These are phyloP conservation scores for Hydrophis major DNA, from an alignment of 2,797 vertebrate genomes.

Conservation along the genomic window DNA sequence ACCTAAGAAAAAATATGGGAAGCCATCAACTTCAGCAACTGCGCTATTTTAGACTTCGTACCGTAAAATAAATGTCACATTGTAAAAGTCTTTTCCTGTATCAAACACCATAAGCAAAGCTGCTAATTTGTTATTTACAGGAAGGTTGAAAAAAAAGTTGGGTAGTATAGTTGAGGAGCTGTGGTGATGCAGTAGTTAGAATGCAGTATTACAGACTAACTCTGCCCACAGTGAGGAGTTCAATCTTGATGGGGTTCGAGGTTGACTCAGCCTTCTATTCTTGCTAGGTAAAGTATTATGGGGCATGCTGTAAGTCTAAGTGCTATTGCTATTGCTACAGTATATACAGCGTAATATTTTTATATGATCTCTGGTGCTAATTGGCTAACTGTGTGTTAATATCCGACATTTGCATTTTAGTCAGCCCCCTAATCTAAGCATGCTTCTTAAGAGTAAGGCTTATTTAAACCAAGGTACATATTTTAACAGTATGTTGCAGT, in stretches of 20 bases:
- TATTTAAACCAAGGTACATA: background rate
- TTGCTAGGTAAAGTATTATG: background rate
- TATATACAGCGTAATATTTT: background rate
- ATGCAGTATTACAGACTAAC: background rate
- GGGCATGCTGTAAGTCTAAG: background rate
- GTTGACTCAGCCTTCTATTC: background rate
- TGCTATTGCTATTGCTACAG: background rate
- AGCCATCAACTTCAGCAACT: background rate
- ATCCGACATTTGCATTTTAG: slow-evolving; percentile 44
- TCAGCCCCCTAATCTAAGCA: slow-evolving; percentile 32
- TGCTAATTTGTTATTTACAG: background rate
- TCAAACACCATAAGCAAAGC: background rate
- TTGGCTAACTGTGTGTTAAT: slow-evolving; percentile 23
- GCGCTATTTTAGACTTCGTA: background rate
- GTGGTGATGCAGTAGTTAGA: background rate
- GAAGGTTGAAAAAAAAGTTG: background rate
- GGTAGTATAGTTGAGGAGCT: background rate
- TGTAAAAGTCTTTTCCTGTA: background rate
- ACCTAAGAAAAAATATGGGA: background rate
- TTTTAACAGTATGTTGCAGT: background rate
- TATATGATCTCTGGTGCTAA: background rate
- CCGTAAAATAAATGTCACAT: background rate
- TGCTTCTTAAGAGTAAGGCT: background rate
- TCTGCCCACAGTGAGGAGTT: background rate
- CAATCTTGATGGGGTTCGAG: background rate